Conservation (phyloP, 2,888 invertebrate species). For the Hermodice carunculata region DNA sequence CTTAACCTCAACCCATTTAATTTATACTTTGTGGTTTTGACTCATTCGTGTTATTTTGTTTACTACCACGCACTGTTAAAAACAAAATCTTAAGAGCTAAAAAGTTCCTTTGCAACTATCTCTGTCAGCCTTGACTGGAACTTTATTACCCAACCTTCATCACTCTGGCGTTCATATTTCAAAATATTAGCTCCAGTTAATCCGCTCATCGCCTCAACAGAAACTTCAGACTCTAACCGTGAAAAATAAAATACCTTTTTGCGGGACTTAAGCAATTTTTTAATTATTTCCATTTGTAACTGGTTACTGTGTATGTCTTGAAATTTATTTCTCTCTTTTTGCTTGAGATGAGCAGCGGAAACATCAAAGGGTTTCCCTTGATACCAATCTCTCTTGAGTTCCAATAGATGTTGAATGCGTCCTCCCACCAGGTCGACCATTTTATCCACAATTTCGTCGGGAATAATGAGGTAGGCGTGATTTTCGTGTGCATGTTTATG, state of each 20-base stretch:
- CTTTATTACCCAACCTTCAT: neutral
- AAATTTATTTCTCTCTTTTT: constrained; percentile 38
- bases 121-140: constrained; percentile 12
- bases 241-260: no score
- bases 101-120: constrained; percentile 1
- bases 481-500: no score
- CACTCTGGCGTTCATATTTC: constrained; percentile 6
- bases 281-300: no score
- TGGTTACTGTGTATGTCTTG: no score
- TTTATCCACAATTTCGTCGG: constrained; percentile 20
- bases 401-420: constrained; percentile 30
- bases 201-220: constrained; percentile 15
- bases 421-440: constrained; percentile 34
- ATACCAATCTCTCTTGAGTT: constrained; percentile 24
- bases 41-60: no score
- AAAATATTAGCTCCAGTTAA: constrained; percentile 23
- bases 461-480: no score
- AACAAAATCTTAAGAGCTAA: no score
- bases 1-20: no score
- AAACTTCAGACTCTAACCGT: no score
- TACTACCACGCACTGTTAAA: no score
- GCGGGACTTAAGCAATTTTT: no score
- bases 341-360: constrained; percentile 12
- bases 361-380: constrained; percentile 16
- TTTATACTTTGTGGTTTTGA: no score